Conservation (phyloP, 2,113 vertebrate species). For the Pitta sordida region DNA sequence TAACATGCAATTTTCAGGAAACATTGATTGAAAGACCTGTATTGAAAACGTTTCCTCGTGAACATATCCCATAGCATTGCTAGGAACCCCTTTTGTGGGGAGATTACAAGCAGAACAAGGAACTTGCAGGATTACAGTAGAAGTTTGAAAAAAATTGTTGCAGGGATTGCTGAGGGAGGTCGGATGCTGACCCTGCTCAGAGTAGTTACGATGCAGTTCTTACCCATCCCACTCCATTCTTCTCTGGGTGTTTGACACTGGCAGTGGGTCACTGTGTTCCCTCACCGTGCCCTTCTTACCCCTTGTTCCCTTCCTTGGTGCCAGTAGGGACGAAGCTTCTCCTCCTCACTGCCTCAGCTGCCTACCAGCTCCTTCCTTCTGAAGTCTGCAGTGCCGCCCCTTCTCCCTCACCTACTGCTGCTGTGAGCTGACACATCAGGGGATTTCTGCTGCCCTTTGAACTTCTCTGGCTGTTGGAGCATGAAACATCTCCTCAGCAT, state of each 20-base stretch:
- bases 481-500: conserved; percentile 18
- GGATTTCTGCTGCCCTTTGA: conserved; percentile 42
- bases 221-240: accelerated
- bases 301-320: not conserved
- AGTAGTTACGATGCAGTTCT: not conserved
- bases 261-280: accelerated
- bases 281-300: not conserved
- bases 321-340: not conserved
- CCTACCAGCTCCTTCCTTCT: not conserved
- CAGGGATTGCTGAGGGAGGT: not conserved
- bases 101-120: not conserved
- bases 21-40: not conserved
- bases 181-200: not conserved
- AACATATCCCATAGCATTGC: not conserved
- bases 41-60: not conserved
- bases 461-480: not conserved
- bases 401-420: not conserved
- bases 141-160: not conserved
- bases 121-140: not conserved
- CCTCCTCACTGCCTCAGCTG: not conserved
- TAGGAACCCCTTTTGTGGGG: not conserved
- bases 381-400: not conserved
- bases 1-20: not conserved
- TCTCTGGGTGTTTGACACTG: not conserved
- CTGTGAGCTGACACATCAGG: not conserved